Conservation (phyloP, 2,113 vertebrate genomes). For the Cyprinus carpio region DNA sequence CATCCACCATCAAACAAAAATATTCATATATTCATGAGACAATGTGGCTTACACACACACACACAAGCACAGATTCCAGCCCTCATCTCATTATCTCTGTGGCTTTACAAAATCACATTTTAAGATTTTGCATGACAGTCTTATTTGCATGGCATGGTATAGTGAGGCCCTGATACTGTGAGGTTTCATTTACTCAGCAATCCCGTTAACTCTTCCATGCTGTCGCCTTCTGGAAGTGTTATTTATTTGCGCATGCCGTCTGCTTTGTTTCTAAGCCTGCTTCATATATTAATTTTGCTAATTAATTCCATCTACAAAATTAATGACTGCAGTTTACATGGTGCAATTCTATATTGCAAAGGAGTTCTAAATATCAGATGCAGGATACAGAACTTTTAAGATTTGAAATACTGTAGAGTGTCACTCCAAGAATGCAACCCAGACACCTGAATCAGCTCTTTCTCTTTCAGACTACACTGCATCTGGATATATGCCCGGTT, state of each 20-base stretch:
- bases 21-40: slow-evolving; percentile 36
- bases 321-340: neutral
- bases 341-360: neutral
- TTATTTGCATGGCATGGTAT: slow-evolving; percentile 3
- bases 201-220: neutral
- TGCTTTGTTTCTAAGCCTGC: neutral
- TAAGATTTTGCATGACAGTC: slow-evolving; percentile 17
- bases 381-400: neutral
- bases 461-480: neutral
- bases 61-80: slow-evolving; percentile 6
- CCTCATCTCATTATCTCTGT: slow-evolving; percentile 28
- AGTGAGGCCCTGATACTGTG: neutral
- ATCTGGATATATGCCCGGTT: neutral
- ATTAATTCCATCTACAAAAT: neutral
- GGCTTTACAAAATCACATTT: slow-evolving; percentile 35
- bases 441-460: neutral
- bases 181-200: slow-evolving; percentile 4
- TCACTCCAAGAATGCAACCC: neutral
- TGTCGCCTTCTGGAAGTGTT: neutral
- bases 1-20: neutral
- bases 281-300: neutral
- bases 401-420: neutral
- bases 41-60: slow-evolving; percentile 16
- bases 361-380: neutral
- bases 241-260: neutral